Conservation (phyloP, 2,888 invertebrate genomes). For the Rhamphomyia laevipes region DNA sequence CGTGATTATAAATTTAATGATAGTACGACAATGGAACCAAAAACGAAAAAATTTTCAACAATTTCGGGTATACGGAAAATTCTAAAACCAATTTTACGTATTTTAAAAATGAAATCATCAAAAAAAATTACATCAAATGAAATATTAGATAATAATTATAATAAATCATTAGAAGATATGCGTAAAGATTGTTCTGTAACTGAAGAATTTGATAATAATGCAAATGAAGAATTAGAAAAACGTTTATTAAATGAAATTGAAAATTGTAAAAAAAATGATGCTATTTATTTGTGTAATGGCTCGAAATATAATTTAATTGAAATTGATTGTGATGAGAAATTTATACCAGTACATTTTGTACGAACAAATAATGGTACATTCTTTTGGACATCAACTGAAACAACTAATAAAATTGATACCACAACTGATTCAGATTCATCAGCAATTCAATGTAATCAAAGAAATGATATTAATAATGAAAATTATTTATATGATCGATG, state of each 20-base stretch:
- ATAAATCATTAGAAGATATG: constrained; percentile 23
- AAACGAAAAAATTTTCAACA: no score
- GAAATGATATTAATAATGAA: no score
- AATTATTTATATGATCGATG: not conserved
- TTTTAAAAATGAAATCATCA: not conserved
- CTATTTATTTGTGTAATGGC: constrained; percentile 52
- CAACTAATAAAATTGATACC: no score
- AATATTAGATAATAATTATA: constrained; percentile 30
- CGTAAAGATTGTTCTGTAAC: not conserved
- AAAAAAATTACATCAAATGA: constrained; percentile 20
- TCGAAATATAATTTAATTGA: constrained; percentile 34
- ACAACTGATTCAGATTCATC: no score
- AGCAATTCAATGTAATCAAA: not conserved
- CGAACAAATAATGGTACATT: constrained; percentile 69
- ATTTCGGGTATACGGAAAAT: constrained; percentile 21
- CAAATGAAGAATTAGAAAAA: constrained; percentile 69
- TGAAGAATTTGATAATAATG: constrained; percentile 33
- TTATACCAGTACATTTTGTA: constrained; percentile 62
- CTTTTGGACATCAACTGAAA: constrained; percentile 58
- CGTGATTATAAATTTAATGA: no score
- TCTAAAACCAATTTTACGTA: constrained; percentile 28
- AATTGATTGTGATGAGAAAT: constrained; percentile 27
- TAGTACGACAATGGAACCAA: no score
- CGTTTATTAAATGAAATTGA: constrained; percentile 60
- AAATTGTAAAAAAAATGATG: constrained; percentile 52